Evolutionary conservation across 2,113 vertebrate genomes (phyloP).

Genomic region (Gymnarchus niloticus): DNA sequence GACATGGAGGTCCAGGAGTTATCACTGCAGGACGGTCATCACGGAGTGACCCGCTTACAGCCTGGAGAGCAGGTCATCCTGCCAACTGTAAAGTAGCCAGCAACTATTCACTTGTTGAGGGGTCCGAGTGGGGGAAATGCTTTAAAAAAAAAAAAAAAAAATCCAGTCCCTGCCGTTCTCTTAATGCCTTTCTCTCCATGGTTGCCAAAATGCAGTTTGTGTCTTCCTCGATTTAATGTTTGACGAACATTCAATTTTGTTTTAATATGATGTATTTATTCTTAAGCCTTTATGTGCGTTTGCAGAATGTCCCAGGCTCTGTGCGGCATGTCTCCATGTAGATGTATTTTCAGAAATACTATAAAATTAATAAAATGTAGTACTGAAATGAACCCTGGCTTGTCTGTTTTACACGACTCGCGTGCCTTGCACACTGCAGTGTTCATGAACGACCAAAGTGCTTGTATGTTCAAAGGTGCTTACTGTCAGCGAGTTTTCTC

Average conservation of each 20-base stretch:
- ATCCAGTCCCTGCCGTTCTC: neutral
- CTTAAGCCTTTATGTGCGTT: constrained; percentile 14
- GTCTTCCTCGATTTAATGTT: neutral
- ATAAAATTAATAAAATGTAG: constrained; percentile 24
- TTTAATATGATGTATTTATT: constrained; percentile 27
- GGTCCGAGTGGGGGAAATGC: neutral
- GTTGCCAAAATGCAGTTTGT: constrained; percentile 1
- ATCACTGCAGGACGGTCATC: neutral
- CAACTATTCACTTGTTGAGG: too few species aligned
- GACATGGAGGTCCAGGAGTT: neutral
- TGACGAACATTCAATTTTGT: neutral
- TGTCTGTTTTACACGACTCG: neutral
- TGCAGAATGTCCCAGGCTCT: constrained; percentile 21
- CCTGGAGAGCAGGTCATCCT: neutral
- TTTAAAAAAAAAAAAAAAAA: neutral
- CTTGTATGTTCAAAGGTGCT: neutral
- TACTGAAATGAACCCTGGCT: neutral
- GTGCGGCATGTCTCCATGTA: constrained; percentile 6
- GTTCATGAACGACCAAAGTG: neutral
- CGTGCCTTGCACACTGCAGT: neutral
- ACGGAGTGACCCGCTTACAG: too few species aligned
- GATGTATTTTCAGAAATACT: constrained; percentile 26
- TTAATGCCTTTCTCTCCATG: neutral
- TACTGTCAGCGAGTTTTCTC: neutral
- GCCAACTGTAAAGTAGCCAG: neutral